Evolutionary conservation across 2,113 vertebrate species (phyloP).

Genomic region (Pseudorhombus dupliciocellatus): DNA sequence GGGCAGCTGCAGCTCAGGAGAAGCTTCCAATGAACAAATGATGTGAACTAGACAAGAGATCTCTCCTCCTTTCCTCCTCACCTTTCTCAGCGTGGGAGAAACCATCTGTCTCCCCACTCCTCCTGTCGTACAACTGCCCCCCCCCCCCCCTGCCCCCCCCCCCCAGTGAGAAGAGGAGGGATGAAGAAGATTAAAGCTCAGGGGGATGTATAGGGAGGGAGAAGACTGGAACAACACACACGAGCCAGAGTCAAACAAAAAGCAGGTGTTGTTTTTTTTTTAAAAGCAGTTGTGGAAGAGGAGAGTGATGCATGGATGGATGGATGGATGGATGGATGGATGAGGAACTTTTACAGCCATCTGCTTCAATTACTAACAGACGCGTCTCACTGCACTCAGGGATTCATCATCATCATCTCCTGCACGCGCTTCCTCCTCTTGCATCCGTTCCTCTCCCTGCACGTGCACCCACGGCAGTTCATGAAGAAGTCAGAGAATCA

Average conservation of each 20-base stretch:
- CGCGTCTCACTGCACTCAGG: constrained; percentile 11
- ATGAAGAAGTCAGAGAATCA: background rate
- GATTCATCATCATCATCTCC: background rate
- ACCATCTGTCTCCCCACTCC: too few species aligned
- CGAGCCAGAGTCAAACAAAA: background rate
- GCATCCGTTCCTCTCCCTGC: background rate
- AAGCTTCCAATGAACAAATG: background rate
- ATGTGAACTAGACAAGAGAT: background rate
- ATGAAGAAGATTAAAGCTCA: background rate
- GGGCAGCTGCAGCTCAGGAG: background rate
- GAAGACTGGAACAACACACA: background rate
- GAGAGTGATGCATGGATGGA: background rate
- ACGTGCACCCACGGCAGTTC: background rate
- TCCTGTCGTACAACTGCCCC: too few species aligned
- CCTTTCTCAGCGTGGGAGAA: too few species aligned
- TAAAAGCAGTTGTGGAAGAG: background rate
- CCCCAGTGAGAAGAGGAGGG: background rate
- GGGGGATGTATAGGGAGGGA: too few species aligned
- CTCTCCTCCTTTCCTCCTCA: background rate
- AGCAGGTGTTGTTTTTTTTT: background rate
- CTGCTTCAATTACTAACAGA: constrained; percentile 15
- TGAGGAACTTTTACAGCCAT: constrained; percentile 6
- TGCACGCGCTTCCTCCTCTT: background rate
- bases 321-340: background rate
- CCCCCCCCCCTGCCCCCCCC: too few species aligned